A percentile compares a stretch with the other conserved stretches of the same genome.
phyloP scores from a whole-genome alignment of 1,140 invertebrate genomes.

The Procambarus clarkii region DNA sequence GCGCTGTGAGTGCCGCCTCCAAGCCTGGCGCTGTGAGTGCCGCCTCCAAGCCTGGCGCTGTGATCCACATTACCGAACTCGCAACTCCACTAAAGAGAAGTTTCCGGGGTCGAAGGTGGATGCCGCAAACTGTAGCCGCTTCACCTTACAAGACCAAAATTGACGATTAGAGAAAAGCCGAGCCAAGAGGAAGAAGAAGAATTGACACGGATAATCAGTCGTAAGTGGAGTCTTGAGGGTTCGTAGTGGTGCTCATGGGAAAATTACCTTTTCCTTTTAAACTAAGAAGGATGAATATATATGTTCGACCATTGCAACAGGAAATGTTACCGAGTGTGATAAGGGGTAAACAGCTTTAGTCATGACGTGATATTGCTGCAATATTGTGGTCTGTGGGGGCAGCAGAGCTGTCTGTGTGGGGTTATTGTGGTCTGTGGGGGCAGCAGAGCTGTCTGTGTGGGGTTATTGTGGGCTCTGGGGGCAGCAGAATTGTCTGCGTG shows the following conservation, averaged over 20 bases:
- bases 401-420: too few relatives aligned
- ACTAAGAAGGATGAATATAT: not conserved
- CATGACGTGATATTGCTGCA: not conserved
- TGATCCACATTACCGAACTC: too few relatives aligned
- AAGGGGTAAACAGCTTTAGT: not conserved
- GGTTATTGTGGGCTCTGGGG: too few relatives aligned
- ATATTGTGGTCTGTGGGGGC: too few relatives aligned
- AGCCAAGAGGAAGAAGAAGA: not conserved
- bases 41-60: too few relatives aligned
- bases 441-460: too few relatives aligned
- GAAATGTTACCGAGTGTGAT: not conserved
- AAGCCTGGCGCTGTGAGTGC: too few relatives aligned
- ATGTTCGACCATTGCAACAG: not conserved
- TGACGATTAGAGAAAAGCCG: not conserved
- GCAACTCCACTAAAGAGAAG: not conserved
- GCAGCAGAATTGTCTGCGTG: too few relatives aligned
- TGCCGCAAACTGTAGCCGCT: not conserved
- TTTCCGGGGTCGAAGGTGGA: not conserved
- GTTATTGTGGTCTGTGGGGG: too few relatives aligned
- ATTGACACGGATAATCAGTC: not conserved
- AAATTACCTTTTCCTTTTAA: not conserved
- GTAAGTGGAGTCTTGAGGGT: not conserved
- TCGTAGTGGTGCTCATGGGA: not conserved
- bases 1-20: too few relatives aligned
- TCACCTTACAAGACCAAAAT: slow-evolving; percentile 14